phyloP scores from a whole-genome alignment of 2,113 vertebrate species.

The Ciconia maguari region DNA sequence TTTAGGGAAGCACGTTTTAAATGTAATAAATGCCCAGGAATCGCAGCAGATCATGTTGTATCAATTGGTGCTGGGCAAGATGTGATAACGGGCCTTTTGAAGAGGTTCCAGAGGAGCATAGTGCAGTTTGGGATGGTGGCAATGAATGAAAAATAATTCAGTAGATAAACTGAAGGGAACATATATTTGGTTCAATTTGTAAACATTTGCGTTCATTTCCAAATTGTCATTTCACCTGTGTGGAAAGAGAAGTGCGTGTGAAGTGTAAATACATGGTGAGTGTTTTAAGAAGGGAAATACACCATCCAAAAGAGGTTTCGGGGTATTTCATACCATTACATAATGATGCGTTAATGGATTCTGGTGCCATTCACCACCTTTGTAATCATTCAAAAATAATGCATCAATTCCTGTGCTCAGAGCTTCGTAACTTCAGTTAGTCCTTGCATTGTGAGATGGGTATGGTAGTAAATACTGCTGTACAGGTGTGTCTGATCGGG shows the following conservation, averaged over 20 bases:
- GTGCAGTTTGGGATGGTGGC: background rate
- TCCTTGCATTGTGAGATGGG: fast-evolving
- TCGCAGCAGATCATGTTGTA: background rate
- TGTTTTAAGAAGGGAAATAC: background rate
- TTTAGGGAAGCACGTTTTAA: background rate
- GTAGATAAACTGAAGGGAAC: background rate
- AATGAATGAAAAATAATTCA: background rate
- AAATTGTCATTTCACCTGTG: background rate
- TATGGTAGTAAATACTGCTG: background rate
- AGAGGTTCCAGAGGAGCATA: background rate
- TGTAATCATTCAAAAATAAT: background rate
- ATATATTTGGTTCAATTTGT: background rate
- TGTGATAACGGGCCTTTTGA: background rate
- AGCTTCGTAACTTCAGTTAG: background rate
- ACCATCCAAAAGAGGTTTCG: background rate
- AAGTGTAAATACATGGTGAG: background rate
- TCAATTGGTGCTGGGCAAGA: background rate
- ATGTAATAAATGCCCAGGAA: background rate
- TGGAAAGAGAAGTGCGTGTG: background rate
- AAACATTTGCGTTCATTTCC: background rate
- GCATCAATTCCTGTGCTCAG: fast-evolving
- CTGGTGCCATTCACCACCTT: background rate
- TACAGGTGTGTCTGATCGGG: fast-evolving
- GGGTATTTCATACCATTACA: background rate
- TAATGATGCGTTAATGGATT: background rate